Evolutionary conservation across 2,888 invertebrate genomes (phyloP), one percentile per base, ranked within the genome.

Genomic region (Anthophora plumipes): DNA sequence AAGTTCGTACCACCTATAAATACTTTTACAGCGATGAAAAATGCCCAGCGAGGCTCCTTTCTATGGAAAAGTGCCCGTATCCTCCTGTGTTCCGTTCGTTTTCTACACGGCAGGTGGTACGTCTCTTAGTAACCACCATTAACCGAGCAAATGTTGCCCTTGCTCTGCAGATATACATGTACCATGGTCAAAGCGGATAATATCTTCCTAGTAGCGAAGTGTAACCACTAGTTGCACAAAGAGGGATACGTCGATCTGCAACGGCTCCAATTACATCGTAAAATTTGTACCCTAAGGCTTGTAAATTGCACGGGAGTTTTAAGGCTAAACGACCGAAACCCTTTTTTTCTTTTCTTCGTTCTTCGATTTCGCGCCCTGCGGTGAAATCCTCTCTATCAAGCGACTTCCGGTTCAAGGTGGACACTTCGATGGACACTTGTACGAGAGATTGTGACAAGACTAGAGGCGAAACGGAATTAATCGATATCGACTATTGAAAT

Each of bases 181-280:
- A 59, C n/a, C 31, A 70, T 68, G 64, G 73, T 54, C 60, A 70
- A 80, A 61, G 59, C 69, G 83, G 82, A 86, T 89, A 86, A 89
- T 88, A 85, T 84, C 79, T 89, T 89, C 83, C 84, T 88, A 84
- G 89, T 78, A 88, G 85, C 80, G 79, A 88, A 84, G 80, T 61
- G 60, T 88, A 89, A 89, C 81, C 84, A 86, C 81, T 78, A 83
- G 88, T 85, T 88, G 76, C 80, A 77, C 82, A 73, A 85, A 77
- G 70, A 69, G 64, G 66, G 59, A 66, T 70, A 48, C 73, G 68
- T 80, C 68, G 81, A 68, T 71, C 76, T 76, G 39, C 69, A 60
- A 63, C 64, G 68, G 78, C 81, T 64, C 80, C 89, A 88, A 87
- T 89, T 90, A 88, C 83, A 82, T 89, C 88, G 86, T 89, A 90